Evolutionary conservation across 2,113 vertebrate genomes (phyloP).

Genomic region (Caranx ignobilis): DNA sequence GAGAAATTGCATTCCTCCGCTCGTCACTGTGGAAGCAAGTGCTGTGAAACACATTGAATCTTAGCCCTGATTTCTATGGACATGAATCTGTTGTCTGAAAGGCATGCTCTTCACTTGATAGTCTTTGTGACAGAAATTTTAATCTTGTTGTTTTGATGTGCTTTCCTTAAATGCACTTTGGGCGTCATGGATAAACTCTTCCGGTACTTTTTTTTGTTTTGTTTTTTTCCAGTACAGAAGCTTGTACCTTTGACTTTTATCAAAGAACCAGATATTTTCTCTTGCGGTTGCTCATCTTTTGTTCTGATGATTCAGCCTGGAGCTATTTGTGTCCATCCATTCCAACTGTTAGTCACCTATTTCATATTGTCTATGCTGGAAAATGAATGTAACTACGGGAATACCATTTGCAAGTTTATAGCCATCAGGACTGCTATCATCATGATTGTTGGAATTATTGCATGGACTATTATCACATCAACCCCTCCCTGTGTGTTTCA

Average conservation of each 20-base stretch:
- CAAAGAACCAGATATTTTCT: constrained; percentile 3
- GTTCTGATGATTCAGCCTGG: constrained; percentile 14
- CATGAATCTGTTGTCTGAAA: background rate
- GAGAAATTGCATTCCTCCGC: background rate
- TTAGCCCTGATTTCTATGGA: background rate
- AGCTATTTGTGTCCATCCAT: constrained; percentile 28
- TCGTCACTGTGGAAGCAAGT: background rate
- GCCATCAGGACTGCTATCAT: constrained; percentile 5
- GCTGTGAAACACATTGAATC: background rate
- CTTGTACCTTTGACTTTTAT: background rate
- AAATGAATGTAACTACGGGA: background rate
- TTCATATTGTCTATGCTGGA: background rate
- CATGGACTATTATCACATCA: constrained; percentile 10
- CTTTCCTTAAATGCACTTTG: constrained; percentile 1
- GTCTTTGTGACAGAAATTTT: background rate
- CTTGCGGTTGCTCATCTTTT: background rate
- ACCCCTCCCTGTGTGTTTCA: background rate
- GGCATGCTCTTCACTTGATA: background rate
- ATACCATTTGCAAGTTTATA: background rate
- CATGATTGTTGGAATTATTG: constrained; percentile 5
- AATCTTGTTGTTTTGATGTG: background rate
- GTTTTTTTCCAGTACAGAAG: background rate
- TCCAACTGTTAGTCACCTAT: constrained; percentile 12
- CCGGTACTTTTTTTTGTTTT: background rate
- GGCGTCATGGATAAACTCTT: background rate